Base-by-base conservation (phyloP, 2,888 invertebrate genomes). In the Drosophila niveifrons region DNA sequence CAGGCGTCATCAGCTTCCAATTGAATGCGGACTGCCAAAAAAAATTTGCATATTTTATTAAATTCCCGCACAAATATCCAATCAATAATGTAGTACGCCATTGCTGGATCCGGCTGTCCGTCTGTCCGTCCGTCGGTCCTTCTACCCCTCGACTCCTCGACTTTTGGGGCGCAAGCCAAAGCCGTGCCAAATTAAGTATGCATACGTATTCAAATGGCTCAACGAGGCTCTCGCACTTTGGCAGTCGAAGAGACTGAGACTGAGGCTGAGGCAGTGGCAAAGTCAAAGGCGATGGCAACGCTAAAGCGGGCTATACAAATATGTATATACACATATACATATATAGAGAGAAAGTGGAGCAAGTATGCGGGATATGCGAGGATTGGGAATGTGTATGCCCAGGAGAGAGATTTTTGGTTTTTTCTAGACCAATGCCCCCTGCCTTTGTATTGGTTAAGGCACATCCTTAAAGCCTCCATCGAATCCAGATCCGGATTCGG, bases 31-130 rank as follows among this genome's bases (percentile, higher is more conserved):
- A 75, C 66, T 57, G 56, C 50, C 81, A 57, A 61, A 71, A 59
- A 59, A 77, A 85, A 83, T 90, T 90, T 80, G 76, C 83, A 90
- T 89, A 84, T 84, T 90, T 88, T 89, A 89, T 90, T 83, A 80
- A 88, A 89, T 88, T 86, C 78, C 75, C 73, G 59, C 73, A 82
- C 76, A 88, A 90, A 88, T 88, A 90, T 74, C 76, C 84, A 89
- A 89, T 89, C 87, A 88, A 89, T 87, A 82, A 80, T 83, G 83
- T 83, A 83, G 86, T 88, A 82, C 65, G 70, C 69, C 66, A 59
- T 66, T 70, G 72, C 51, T 68, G 73, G 77, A 85, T 85, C 74
- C 82, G 82, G 68, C 66, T 64, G 53, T 8, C 43, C 34, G 34
- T 17, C 50, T 28, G 36, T 36, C 34, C 3, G 36, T 36, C 36